Evolutionary conservation across 2,113 vertebrate species (phyloP).

Genomic region (Amia ocellicauda): DNA sequence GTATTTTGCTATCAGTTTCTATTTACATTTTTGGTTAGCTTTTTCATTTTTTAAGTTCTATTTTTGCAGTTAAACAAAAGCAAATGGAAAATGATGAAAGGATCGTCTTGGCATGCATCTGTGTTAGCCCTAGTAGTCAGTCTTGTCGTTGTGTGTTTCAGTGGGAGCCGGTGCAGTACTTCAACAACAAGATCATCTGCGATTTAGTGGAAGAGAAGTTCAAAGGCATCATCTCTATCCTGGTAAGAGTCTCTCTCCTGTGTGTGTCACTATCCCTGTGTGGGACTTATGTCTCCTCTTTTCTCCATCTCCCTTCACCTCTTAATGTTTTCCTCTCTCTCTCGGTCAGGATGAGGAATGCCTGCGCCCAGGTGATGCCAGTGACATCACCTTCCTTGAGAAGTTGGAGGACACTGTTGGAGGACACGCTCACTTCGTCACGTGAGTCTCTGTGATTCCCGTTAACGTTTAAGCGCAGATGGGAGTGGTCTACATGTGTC

Average conservation of each 20-base stretch:
- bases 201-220: slow-evolving; percentile 97
- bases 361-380: slow-evolving; percentile 91
- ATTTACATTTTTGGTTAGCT: no score
- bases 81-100: no score
- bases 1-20: no score
- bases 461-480: no score
- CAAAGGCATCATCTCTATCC: slow-evolving; percentile 95
- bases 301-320: not conserved
- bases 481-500: no score
- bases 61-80: no score
- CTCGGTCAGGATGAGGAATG: slow-evolving; percentile 88
- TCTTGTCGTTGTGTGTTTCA: slow-evolving; percentile 44
- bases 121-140: not conserved
- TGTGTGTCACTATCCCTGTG: not conserved
- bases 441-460: slow-evolving; percentile 83
- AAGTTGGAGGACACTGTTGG: slow-evolving; percentile 89
- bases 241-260: slow-evolving; percentile 68
- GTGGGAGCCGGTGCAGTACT: slow-evolving; percentile 98
- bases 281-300: not conserved
- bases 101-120: no score
- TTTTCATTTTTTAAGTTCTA: no score
- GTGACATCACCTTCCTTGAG: slow-evolving; percentile 88
- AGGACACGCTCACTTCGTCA: slow-evolving; percentile 90
- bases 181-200: slow-evolving; percentile 98
- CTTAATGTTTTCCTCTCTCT: not conserved